These are phyloP conservation scores for Palythoa grandiflora DNA, from an alignment of 92 coral and sea anemone species.

Conservation along the genomic window DNA sequence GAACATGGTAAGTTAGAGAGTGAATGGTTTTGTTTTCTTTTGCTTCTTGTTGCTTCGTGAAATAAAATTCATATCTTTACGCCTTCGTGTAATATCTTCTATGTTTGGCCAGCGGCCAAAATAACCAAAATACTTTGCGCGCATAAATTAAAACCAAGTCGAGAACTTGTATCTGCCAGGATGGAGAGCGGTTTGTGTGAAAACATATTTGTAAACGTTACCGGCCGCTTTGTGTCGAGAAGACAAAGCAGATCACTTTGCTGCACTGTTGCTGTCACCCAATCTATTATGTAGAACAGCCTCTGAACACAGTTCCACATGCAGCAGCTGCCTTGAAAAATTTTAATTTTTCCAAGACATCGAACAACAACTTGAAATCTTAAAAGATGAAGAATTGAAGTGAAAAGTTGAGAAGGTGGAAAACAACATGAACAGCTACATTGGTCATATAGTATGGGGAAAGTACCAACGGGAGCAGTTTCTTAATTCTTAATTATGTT, in stretches of 20 bases:
- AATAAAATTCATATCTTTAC: neutral
- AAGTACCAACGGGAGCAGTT: constrained; percentile 52
- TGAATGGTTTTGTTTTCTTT: neutral
- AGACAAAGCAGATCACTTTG: constrained; percentile 31
- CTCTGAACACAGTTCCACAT: constrained; percentile 24
- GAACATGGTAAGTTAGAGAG: neutral
- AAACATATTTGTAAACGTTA: neutral
- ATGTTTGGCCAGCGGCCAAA: neutral
- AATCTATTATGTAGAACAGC: neutral
- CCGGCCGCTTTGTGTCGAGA: neutral
- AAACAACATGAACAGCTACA: constrained; percentile 39
- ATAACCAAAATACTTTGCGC: neutral
- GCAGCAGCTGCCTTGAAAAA: constrained; percentile 3
- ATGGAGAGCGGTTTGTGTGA: neutral
- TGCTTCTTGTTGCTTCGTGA: no score
- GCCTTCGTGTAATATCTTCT: no score
- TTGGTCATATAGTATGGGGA: constrained; percentile 55
- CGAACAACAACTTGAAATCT: neutral
- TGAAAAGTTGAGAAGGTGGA: constrained; percentile 2
- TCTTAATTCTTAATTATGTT: constrained; percentile 46
- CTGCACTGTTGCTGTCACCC: neutral
- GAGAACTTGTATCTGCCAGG: neutral
- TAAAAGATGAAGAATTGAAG: constrained; percentile 21
- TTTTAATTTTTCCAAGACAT: constrained; percentile 24
- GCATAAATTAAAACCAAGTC: neutral